Evolutionary conservation across 2,888 invertebrate species (phyloP).

Genomic region (Colletes collaris): DNA sequence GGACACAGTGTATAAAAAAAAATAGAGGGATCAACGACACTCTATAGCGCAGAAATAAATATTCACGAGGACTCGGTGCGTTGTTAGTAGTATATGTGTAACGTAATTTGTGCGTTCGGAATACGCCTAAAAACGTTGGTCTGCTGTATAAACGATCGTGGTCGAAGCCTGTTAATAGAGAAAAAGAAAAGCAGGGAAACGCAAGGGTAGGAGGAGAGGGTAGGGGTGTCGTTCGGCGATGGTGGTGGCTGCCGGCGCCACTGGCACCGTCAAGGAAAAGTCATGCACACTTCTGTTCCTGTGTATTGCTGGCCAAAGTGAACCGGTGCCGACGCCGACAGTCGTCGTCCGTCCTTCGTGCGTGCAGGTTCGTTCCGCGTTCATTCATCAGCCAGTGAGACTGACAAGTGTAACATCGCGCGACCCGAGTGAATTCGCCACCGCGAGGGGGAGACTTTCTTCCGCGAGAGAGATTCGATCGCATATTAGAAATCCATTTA

Average conservation of each 20-base stretch:
- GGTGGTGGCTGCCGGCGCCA: conserved; percentile 59
- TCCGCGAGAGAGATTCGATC: no score
- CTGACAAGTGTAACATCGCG: conserved; percentile 36
- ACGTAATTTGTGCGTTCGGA: no score
- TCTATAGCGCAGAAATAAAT: no score
- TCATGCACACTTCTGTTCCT: conserved; percentile 53
- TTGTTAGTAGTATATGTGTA: no score
- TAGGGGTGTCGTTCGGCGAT: conserved; percentile 16
- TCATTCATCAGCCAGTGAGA: not conserved
- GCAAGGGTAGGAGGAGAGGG: conserved; percentile 29
- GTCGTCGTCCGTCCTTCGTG: conserved; percentile 64
- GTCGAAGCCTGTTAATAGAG: not conserved
- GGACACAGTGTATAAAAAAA: no score
- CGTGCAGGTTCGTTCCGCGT: conserved; percentile 40
- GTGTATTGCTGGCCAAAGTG: conserved; percentile 55
- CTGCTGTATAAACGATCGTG: not conserved
- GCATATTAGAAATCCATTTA: not conserved
- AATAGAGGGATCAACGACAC: no score
- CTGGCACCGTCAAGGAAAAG: conserved; percentile 46
- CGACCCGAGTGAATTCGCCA: conserved; percentile 13
- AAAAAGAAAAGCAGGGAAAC: conserved; percentile 5
- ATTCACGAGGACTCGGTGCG: not conserved
- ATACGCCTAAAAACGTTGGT: not conserved
- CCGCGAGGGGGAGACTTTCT: conserved; percentile 6
- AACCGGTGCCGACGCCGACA: conserved; percentile 56